A percentile compares a stretch with the other conserved stretches of the same genome.
Evolutionary conservation across 2,888 invertebrate genomes (phyloP).

Genomic region (Melanargia galathea): DNA sequence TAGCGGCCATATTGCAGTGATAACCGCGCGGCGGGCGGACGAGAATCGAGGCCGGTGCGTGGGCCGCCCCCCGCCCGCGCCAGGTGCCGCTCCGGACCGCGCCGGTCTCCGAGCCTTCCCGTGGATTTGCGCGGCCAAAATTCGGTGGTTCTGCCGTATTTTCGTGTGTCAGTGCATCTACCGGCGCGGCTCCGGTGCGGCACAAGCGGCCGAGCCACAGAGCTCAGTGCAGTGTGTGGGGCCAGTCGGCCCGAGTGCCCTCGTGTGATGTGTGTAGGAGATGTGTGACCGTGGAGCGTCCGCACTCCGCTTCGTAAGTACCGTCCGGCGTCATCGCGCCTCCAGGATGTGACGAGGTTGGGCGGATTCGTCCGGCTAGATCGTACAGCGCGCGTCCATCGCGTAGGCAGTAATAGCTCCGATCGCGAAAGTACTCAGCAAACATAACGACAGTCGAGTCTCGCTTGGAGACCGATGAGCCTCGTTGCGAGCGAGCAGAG

Average conservation of each 20-base stretch:
- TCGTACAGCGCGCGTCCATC: conserved; percentile 51
- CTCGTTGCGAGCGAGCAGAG: conserved; percentile 58
- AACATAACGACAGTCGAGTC: conserved; percentile 64
- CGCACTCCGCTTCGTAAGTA: conserved; percentile 77
- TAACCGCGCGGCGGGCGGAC: conserved; percentile 83
- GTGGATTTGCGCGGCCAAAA: conserved; percentile 82
- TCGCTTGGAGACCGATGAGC: conserved; percentile 53
- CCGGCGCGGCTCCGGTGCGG: conserved; percentile 74
- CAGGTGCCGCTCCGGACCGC: conserved; percentile 84
- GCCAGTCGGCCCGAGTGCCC: conserved; percentile 73
- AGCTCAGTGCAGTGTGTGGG: conserved; percentile 75
- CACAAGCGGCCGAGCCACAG: conserved; percentile 55
- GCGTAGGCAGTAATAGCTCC: conserved; percentile 56
- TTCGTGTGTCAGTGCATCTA: conserved; percentile 74
- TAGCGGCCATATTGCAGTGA: conserved; percentile 83
- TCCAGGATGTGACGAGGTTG: conserved; percentile 45
- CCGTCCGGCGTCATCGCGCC: conserved; percentile 53
- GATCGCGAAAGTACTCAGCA: conserved; percentile 59
- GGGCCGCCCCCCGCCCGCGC: conserved; percentile 82
- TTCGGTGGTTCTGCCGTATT: conserved; percentile 75
- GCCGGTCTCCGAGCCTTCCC: conserved; percentile 83
- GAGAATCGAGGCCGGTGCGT: conserved; percentile 83
- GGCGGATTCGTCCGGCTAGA: conserved; percentile 49
- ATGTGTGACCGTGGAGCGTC: conserved; percentile 76
- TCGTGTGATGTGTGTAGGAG: conserved; percentile 78